Conservation (phyloP, 1,140 invertebrate genomes). For the Pogonomyrmex californicus region DNA sequence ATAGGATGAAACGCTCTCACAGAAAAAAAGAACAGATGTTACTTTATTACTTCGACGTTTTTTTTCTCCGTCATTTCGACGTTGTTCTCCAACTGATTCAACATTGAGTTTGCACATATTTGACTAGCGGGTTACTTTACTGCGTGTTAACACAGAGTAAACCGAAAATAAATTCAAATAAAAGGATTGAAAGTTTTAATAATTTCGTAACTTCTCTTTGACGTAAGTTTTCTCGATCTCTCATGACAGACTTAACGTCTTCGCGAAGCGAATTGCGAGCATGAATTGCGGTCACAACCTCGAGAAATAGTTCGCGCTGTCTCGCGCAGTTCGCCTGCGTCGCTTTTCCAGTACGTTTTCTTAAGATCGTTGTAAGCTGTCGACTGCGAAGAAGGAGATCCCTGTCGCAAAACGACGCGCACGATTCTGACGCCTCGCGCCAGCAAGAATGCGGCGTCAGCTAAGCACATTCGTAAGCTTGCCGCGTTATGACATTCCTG, state of each 20-base stretch:
- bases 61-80: neutral
- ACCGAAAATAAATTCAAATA: neutral
- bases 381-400: constrained; percentile 2
- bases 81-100: neutral
- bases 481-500: constrained; percentile 73
- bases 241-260: constrained; percentile 12
- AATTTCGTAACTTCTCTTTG: constrained; percentile 3
- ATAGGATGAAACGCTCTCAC: neutral
- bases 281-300: constrained; percentile 32
- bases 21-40: neutral
- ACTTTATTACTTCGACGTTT: neutral
- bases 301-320: constrained; percentile 19
- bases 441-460: constrained; percentile 60
- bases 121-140: neutral
- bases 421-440: constrained; percentile 41
- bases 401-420: constrained; percentile 57
- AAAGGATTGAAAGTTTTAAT: neutral
- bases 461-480: constrained; percentile 72
- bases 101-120: neutral
- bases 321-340: neutral
- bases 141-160: neutral
- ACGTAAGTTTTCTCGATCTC: neutral
- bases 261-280: constrained; percentile 27
- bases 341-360: constrained; percentile 18
- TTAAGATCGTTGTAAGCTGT: constrained; percentile 47